Base-by-base conservation (phyloP, 2,113 vertebrate species). In the Tursiops truncatus region DNA sequence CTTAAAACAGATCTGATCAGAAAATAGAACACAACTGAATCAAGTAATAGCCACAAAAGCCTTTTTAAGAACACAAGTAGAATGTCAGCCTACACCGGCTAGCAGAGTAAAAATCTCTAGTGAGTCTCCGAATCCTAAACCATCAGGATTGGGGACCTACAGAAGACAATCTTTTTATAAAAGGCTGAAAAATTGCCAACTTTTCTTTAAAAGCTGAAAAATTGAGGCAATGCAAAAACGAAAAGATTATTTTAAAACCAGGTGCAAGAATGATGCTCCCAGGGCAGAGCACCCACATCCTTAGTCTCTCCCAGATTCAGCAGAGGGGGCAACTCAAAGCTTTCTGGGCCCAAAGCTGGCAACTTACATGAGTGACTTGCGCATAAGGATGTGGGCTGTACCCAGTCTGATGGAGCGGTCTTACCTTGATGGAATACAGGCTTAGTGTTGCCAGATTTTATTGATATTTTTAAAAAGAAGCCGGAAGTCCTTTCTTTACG, bases 91-190 rank as follows among this genome's bases (percentile, higher is more conserved):
- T 65, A 33, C 10, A 4, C 60, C 33, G 44, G 60, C 65, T 47
- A 88, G 63, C 8, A 77, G 50, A 91, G n/a, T 14, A 62, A 63
- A 90, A 95, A 76, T 31, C 92, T 82, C 79, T 26, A 11, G 5
- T n/a, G 23, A 82, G 71, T 74, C 89, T 94, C 89, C 85, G 93
- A 84, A 76, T 41, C 89, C 77, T 95, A 89, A 91, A 36, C 93
- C 81, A 65, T 89, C 31, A 26, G 73, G 60, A 88, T 6, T 60
- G 80, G 84, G 70, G 71, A 56, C 13, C 56, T 47, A 56, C 56
- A 53, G 86, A 81, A 36, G 33, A 93, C 20, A 21, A 76, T 28
- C 60, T 88, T 38, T 53, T 83, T 95, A 38, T 53, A 63, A 36
- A 15, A 85, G 74, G 63, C 33, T 90, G 80, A 80, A 93, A 90